phyloP scores from a whole-genome alignment of 2,888 invertebrate species.

The Spatulosminthurus flaviceps region DNA sequence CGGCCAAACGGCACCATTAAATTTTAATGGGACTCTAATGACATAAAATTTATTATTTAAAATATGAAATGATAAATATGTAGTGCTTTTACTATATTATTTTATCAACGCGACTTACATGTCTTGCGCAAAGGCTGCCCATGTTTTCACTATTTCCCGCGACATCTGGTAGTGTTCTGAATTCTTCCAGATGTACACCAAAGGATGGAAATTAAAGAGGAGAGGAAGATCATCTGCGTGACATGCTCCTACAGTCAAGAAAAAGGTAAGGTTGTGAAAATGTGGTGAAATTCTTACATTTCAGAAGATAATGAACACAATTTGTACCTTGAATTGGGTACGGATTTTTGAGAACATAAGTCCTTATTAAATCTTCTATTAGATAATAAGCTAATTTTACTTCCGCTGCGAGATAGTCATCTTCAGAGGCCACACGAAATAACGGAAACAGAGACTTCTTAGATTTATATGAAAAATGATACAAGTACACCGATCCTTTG shows the following conservation, averaged over 20 bases:
- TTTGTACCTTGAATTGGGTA: neutral
- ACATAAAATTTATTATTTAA: too few species aligned
- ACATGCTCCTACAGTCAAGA: neutral
- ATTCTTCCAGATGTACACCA: neutral
- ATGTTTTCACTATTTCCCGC: neutral
- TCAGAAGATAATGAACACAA: neutral
- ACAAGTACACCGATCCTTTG: neutral
- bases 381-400: neutral
- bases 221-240: conserved; percentile 11
- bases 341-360: neutral
- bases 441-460: neutral
- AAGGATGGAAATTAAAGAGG: conserved; percentile 9
- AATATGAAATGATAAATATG: neutral
- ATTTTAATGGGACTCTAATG: neutral
- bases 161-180: neutral
- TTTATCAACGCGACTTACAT: neutral
- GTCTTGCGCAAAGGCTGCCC: neutral
- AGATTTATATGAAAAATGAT: conserved; percentile 12
- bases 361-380: neutral
- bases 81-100: neutral
- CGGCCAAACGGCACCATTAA: neutral
- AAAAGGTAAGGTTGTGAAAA: neutral
- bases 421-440: conserved; percentile 1
- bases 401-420: conserved; percentile 7
- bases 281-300: too few species aligned